phyloP scores from a whole-genome alignment of 1,140 invertebrate species.

The Lineus longissimus region DNA sequence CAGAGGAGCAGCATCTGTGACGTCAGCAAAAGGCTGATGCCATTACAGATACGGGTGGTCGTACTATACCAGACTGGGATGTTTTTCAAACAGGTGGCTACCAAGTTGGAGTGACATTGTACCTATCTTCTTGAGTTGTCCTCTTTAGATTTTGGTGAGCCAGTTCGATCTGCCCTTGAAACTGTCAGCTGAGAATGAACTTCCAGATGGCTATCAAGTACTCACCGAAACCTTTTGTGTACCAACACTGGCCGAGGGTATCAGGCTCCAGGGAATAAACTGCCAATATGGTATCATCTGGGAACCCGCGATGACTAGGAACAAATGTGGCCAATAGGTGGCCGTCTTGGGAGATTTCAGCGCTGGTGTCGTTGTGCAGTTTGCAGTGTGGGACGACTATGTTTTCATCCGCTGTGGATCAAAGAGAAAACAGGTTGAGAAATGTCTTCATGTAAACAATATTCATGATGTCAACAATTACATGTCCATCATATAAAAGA shows the following conservation, averaged over 20 bases:
- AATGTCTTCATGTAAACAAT: neutral
- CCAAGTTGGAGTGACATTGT: no score
- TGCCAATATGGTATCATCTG: slow-evolving; percentile 58
- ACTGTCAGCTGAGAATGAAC: no score
- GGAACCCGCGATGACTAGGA: slow-evolving; percentile 57
- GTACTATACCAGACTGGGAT: no score
- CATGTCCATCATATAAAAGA: neutral
- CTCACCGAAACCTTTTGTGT: slow-evolving; percentile 67
- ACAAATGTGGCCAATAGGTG: slow-evolving; percentile 72
- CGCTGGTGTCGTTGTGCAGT: slow-evolving; percentile 82
- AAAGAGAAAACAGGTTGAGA: neutral
- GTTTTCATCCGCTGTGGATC: slow-evolving; percentile 58
- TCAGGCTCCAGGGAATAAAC: slow-evolving; percentile 74
- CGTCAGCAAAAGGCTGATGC: no score
- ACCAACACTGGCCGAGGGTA: slow-evolving; percentile 71
- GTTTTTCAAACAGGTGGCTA: no score
- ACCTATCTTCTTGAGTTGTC: no score
- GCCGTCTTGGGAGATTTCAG: slow-evolving; percentile 78
- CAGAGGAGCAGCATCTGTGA: no score
- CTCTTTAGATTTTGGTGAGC: no score
- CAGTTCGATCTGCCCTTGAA: no score
- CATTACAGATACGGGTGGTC: no score
- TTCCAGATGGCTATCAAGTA: no score
- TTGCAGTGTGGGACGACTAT: slow-evolving; percentile 76
- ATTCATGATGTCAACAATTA: neutral